Conservation (phyloP, 2,888 invertebrate genomes). For the Phania funesta region DNA sequence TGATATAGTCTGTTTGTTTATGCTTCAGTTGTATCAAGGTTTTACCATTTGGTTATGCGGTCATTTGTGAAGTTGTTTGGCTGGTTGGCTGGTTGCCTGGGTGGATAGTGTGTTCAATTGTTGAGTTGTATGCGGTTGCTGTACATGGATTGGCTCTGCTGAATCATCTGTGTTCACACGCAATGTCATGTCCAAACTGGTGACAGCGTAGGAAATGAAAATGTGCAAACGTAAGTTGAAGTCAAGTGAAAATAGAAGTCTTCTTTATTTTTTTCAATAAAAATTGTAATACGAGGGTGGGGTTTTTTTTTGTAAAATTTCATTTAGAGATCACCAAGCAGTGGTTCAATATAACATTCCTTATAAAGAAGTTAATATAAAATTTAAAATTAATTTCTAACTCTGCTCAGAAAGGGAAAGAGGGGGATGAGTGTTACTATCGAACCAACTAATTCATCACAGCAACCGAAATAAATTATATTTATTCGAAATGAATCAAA, state of each 20-base stretch:
- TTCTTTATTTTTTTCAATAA: background rate
- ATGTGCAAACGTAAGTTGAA: constrained; percentile 34
- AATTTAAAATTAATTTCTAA: too few species aligned
- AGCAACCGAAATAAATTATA: too few species aligned
- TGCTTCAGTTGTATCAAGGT: constrained; percentile 40
- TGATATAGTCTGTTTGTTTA: constrained; percentile 44
- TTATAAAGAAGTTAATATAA: too few species aligned
- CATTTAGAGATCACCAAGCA: too few species aligned
- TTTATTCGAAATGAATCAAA: too few species aligned
- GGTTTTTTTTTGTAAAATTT: background rate
- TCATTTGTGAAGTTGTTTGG: constrained; percentile 12
- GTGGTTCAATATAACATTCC: too few species aligned
- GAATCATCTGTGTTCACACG: constrained; percentile 69
- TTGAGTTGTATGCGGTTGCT: constrained; percentile 65
- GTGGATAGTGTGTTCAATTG: constrained; percentile 29
- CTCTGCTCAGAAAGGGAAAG: too few species aligned
- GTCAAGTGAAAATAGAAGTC: constrained; percentile 1
- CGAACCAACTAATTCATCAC: too few species aligned
- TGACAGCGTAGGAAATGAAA: constrained; percentile 65
- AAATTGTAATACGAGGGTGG: background rate
- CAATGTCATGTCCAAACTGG: constrained; percentile 66
- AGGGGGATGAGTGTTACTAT: too few species aligned
- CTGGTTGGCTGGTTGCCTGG: too few species aligned
- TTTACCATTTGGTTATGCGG: constrained; percentile 46
- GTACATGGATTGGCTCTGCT: constrained; percentile 70